Evolutionary conservation across 2,797 vertebrate species (phyloP).

Genomic region (Onychomys arenicola): DNA sequence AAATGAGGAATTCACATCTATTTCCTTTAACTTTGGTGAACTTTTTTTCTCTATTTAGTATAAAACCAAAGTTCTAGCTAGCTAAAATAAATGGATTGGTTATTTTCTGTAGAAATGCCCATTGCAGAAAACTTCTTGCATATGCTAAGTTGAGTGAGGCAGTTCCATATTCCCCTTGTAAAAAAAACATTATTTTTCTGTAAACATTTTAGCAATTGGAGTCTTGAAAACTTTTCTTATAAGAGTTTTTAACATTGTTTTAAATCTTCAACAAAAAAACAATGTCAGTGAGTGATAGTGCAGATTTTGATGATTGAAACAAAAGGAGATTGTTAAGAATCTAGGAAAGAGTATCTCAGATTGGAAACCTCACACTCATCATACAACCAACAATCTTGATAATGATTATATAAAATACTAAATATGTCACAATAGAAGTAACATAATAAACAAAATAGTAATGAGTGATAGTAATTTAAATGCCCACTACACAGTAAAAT

Average conservation of each 20-base stretch:
- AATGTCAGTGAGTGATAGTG: not conserved
- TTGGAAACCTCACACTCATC: not conserved
- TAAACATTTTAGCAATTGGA: not conserved
- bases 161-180: not conserved
- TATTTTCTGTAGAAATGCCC: not conserved
- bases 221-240: not conserved
- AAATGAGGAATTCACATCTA: not conserved
- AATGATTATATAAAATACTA: not conserved
- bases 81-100: not conserved
- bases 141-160: not conserved
- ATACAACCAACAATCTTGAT: not conserved
- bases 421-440: no score
- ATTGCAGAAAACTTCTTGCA: not conserved
- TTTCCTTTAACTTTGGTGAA: not conserved
- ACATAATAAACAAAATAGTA: no score
- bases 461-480: not conserved
- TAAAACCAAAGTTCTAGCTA: not conserved
- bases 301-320: not conserved
- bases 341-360: not conserved
- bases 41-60: slow-evolving; percentile 1
- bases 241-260: not conserved
- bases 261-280: not conserved
- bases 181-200: not conserved
- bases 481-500: not conserved
- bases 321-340: not conserved